A percentile compares a stretch with the other conserved stretches of the same genome.
Conservation (phyloP, 2,888 invertebrate species). For the Maniola hyperantus region DNA sequence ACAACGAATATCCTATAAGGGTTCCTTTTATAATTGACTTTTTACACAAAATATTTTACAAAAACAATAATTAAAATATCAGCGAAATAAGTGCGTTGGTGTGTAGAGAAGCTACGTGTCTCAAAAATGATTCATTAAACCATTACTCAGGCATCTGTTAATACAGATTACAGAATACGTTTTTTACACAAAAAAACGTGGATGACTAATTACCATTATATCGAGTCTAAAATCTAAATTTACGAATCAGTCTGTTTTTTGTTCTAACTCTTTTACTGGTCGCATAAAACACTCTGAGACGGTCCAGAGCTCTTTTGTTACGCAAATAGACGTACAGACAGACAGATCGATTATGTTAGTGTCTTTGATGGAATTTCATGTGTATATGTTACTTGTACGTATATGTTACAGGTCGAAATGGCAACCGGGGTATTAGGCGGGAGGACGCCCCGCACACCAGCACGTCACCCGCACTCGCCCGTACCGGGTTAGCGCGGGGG, state of each 20-base stretch:
- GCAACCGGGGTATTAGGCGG: too few species aligned
- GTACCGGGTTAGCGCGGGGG: too few species aligned
- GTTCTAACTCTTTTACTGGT: slow-evolving; percentile 45
- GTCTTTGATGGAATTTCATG: slow-evolving; percentile 22
- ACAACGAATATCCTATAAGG: too few species aligned
- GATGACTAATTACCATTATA: slow-evolving; percentile 25
- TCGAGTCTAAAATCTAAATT: slow-evolving; percentile 38
- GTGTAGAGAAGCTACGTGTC: too few species aligned
- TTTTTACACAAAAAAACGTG: not conserved
- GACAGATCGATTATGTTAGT: slow-evolving; percentile 33
- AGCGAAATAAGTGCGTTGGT: too few species aligned
- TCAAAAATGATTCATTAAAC: not conserved
- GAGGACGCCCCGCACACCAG: too few species aligned
- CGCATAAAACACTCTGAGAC: slow-evolving; percentile 49
- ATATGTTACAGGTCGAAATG: too few species aligned
- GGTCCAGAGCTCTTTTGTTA: slow-evolving; percentile 51
- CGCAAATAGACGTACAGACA: slow-evolving; percentile 44
- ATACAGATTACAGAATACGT: slow-evolving; percentile 3
- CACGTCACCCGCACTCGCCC: too few species aligned
- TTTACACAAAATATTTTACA: too few species aligned
- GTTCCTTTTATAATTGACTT: too few species aligned
- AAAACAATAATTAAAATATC: too few species aligned
- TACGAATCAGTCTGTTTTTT: slow-evolving; percentile 42
- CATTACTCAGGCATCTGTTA: slow-evolving; percentile 13
- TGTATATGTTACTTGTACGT: not conserved